Conservation (phyloP, 2,113 vertebrate species). For the Thunnus thynnus region DNA sequence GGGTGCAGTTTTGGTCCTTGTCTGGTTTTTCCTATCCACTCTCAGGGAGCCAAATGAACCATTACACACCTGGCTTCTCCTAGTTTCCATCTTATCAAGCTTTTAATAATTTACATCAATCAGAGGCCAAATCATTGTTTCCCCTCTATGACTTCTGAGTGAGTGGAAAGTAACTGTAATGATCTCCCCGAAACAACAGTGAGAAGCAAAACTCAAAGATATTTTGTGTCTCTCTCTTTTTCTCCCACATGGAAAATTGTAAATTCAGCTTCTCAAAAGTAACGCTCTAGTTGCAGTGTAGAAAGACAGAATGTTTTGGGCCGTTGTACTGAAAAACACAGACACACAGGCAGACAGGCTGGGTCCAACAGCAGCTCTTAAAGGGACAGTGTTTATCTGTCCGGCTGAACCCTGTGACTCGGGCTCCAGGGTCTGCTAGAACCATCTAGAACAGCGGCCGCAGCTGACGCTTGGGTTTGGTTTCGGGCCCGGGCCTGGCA, state of each 20-base stretch:
- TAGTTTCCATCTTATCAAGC: conserved; percentile 54
- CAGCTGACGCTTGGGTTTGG: conserved; percentile 60
- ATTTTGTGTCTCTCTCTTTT: conserved; percentile 21
- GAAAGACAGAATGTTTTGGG: conserved; percentile 78
- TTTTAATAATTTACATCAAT: conserved; percentile 58
- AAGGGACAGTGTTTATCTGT: conserved; percentile 74
- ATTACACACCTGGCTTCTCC: conserved; percentile 42
- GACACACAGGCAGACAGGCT: conserved; percentile 77
- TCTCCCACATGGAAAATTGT: conserved; percentile 69
- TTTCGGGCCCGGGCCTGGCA: conserved; percentile 33
- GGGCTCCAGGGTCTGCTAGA: conserved; percentile 64
- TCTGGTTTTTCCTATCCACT: conserved; percentile 24
- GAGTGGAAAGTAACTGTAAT: conserved; percentile 63
- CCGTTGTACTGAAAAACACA: conserved; percentile 77
- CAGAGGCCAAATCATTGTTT: conserved; percentile 52
- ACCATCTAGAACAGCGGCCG: conserved; percentile 58
- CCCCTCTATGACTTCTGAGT: conserved; percentile 43
- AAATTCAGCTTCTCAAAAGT: conserved; percentile 63
- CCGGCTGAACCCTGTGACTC: conserved; percentile 79
- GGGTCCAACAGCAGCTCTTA: conserved; percentile 65
- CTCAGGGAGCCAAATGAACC: conserved; percentile 17
- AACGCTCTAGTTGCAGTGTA: conserved; percentile 77
- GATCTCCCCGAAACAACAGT: conserved; percentile 55
- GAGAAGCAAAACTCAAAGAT: conserved; percentile 22
- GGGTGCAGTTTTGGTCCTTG: conserved; percentile 17